Evolutionary conservation across 2,888 invertebrate genomes (phyloP).

Genomic region (Stenoptilia bipunctidactyla): DNA sequence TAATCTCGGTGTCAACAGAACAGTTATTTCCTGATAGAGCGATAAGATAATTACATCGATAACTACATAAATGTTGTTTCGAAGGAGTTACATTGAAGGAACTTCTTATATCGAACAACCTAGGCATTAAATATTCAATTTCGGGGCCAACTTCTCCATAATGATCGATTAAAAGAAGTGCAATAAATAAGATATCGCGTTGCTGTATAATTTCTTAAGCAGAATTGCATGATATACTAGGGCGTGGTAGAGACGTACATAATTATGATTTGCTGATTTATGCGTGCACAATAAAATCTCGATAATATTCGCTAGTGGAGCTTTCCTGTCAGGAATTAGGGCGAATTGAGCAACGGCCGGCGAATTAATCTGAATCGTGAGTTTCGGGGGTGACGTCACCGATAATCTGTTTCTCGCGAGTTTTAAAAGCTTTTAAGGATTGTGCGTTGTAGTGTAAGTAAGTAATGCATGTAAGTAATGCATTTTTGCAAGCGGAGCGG

Average conservation of each 20-base stretch:
- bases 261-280: constrained; percentile 60
- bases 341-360: constrained; percentile 38
- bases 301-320: constrained; percentile 26
- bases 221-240: constrained; percentile 55
- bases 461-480: constrained; percentile 27
- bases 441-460: constrained; percentile 43
- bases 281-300: constrained; percentile 23
- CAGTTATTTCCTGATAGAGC: not conserved
- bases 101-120: constrained; percentile 12
- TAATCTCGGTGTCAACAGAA: too few species aligned
- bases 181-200: constrained; percentile 50
- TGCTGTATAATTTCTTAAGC: constrained; percentile 48
- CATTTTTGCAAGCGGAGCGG: constrained; percentile 54
- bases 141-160: constrained; percentile 45
- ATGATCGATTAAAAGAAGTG: constrained; percentile 43
- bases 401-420: constrained; percentile 45
- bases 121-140: constrained; percentile 28
- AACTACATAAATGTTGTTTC: constrained; percentile 4
- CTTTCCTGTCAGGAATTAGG: constrained; percentile 48
- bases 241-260: constrained; percentile 47
- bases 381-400: constrained; percentile 25
- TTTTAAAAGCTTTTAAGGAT: constrained; percentile 56
- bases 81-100: constrained; percentile 7
- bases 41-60: constrained; percentile 5
- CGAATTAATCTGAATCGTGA: constrained; percentile 34